Evolutionary conservation across 53 echinoderm and acorn worm genomes (phyloP), one percentile per base, ranked within the genome.

Genomic region (Arbacia lixula): DNA sequence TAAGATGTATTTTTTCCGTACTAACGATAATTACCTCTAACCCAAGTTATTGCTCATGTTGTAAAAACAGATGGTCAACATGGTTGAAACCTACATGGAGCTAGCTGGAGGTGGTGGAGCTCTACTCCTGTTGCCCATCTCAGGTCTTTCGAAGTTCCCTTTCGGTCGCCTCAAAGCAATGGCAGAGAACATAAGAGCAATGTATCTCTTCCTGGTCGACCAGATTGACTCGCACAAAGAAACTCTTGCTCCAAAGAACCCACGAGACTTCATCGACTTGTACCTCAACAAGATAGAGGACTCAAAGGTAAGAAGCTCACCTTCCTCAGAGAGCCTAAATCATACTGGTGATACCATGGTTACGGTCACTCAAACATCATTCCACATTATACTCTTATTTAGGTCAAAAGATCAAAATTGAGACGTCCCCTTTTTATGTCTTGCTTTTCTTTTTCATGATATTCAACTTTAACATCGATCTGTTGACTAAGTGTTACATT

Each of bases 251-350:
- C 68, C 57, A 2, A 79, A 31, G 6, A 27, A 87, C 28, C 77
- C 78, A 4, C 52, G 53, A 25, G 87, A 87, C 53, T 87, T 87
- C 34, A 79, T 87, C 30, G 87, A 87, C 67, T 41, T 66, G 19
- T 87, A 87, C 41, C 66, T 87, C 6, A 78, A 29, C 25, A 78
- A 55, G 78, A 54, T 87, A 17, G 20, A 35, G 17, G 69, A 71
- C 24, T 25, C 77, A 12, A 60, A 77, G 77, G 77, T 77, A 53
- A n/a, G n/a, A n/a, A n/a, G n/a, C n/a, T n/a, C n/a, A n/a, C n/a
- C n/a, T n/a, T n/a, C n/a, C n/a, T n/a, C n/a, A n/a, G n/a, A n/a
- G n/a, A n/a, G n/a, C n/a, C n/a, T n/a, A n/a, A n/a, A n/a, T n/a
- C n/a, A n/a, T n/a, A n/a, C n/a, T n/a, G n/a, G n/a, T n/a, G n/a